These are phyloP conservation scores for Cottoperca gobio DNA, from an alignment of 2,797 vertebrate genomes.

Conservation along the genomic window DNA sequence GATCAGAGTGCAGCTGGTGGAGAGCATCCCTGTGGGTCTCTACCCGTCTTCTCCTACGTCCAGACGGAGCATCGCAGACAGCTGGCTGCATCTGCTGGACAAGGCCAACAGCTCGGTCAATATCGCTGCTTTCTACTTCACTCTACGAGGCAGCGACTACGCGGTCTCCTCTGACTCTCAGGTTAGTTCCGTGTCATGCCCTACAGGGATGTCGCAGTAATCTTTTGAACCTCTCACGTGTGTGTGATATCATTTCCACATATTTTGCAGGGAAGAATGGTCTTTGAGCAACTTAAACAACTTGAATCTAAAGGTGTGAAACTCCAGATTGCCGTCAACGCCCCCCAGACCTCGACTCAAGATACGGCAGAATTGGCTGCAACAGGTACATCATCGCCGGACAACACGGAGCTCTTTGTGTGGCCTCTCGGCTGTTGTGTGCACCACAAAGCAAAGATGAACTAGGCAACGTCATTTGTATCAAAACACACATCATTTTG, in stretches of 20 bases:
- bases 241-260: neutral
- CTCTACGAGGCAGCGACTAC: conserved; percentile 65
- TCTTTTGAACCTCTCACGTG: neutral
- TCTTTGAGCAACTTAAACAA: conserved; percentile 78
- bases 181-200: conserved; percentile 44
- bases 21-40: conserved; percentile 82
- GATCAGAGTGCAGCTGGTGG: conserved; percentile 82
- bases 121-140: conserved; percentile 87
- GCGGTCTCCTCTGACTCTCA: conserved; percentile 60
- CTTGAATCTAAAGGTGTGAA: conserved; percentile 80
- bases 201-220: neutral
- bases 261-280: conserved; percentile 76
- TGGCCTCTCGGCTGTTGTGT: neutral
- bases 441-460: neutral
- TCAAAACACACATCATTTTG: neutral
- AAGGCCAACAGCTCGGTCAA: conserved; percentile 79
- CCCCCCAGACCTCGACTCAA: conserved; percentile 72
- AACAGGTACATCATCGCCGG: conserved; percentile 67
- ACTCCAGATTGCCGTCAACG: conserved; percentile 82
- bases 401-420: neutral
- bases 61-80: conserved; percentile 75
- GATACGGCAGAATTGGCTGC: conserved; percentile 77
- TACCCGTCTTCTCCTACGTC: conserved; percentile 49
- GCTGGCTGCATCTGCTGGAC: conserved; percentile 82
- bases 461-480: neutral